phyloP scores from a whole-genome alignment of 30 jellyfish, hydroid and myxozoan genomes.

The Aurelia sp. region DNA sequence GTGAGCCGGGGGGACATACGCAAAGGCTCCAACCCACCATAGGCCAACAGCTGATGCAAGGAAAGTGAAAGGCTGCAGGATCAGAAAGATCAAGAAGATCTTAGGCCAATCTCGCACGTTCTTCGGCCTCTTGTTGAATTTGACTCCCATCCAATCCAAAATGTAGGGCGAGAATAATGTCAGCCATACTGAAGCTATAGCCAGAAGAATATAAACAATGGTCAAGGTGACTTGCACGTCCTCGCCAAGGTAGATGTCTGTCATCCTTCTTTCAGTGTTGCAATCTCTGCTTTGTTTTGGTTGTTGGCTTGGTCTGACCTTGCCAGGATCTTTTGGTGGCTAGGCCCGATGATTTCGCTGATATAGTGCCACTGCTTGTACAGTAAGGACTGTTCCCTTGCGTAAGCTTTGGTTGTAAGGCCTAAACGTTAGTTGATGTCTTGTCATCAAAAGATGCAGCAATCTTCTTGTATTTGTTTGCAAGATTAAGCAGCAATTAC shows the following conservation, averaged over 20 bases:
- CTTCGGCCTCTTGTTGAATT: conserved; percentile 78
- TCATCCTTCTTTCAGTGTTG: conserved; percentile 2
- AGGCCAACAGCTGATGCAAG: conserved; percentile 90
- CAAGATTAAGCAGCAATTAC: too few species aligned
- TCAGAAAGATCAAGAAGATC: conserved; percentile 73
- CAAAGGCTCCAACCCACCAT: conserved; percentile 95
- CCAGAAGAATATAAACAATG: conserved; percentile 78
- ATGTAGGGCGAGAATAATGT: conserved; percentile 87
- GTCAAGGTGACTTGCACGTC: conserved; percentile 92
- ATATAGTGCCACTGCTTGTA: too few species aligned
- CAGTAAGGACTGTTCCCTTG: too few species aligned
- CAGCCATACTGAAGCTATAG: conserved; percentile 92
- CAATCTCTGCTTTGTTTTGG: neutral
- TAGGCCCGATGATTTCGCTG: too few species aligned
- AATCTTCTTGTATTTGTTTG: too few species aligned
- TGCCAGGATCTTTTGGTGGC: too few species aligned
- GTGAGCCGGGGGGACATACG: conserved; percentile 94
- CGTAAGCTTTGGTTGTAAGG: too few species aligned
- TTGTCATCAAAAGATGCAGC: too few species aligned
- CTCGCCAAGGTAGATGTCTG: conserved; percentile 88
- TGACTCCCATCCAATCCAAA: conserved; percentile 96
- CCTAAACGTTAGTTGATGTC: too few species aligned
- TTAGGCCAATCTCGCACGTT: conserved; percentile 95
- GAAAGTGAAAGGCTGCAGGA: conserved; percentile 94
- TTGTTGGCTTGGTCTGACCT: neutral